phyloP scores from a whole-genome alignment of 1,140 invertebrate genomes.

The Ips typographus region DNA sequence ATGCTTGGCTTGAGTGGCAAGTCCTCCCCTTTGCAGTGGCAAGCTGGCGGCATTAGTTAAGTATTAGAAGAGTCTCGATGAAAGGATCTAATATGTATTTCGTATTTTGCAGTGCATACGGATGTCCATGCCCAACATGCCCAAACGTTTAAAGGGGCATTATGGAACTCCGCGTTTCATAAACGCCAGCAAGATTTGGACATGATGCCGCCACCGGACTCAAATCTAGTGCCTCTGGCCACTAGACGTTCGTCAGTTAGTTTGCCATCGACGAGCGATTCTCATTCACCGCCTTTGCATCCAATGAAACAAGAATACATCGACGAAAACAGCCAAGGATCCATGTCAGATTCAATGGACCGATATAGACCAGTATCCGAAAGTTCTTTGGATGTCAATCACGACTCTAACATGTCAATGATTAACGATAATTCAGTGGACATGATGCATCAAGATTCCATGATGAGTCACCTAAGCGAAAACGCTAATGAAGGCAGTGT shows the following conservation, averaged over 20 bases:
- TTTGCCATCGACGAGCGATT: slow-evolving; percentile 42
- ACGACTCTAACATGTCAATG: slow-evolving; percentile 50
- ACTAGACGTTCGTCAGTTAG: slow-evolving; percentile 59
- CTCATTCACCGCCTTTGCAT: slow-evolving; percentile 52
- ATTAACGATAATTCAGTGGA: slow-evolving; percentile 57
- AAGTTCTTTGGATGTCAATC: slow-evolving; percentile 52
- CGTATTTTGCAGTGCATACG: slow-evolving; percentile 49
- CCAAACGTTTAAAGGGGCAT: slow-evolving; percentile 49
- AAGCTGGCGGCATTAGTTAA: slow-evolving; percentile 49
- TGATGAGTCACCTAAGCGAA: slow-evolving; percentile 50
- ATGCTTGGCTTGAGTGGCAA: slow-evolving; percentile 50
- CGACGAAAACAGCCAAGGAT: slow-evolving; percentile 69
- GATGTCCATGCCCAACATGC: slow-evolving; percentile 40
- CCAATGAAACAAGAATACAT: slow-evolving; percentile 68
- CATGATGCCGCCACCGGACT: slow-evolving; percentile 65
- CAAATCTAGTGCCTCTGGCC: slow-evolving; percentile 56
- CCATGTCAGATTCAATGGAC: slow-evolving; percentile 52
- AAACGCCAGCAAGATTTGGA: slow-evolving; percentile 56
- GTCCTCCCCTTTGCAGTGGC: slow-evolving; percentile 50
- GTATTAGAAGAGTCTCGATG: slow-evolving; percentile 33
- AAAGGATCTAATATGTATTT: slow-evolving; percentile 44
- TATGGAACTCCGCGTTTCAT: slow-evolving; percentile 48
- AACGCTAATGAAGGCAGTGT: slow-evolving; percentile 53
- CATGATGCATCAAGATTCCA: slow-evolving; percentile 43
- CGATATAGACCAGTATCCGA: slow-evolving; percentile 49